Evolutionary conservation across 2,888 invertebrate genomes (phyloP).

Genomic region (Microctonus brassicae): DNA sequence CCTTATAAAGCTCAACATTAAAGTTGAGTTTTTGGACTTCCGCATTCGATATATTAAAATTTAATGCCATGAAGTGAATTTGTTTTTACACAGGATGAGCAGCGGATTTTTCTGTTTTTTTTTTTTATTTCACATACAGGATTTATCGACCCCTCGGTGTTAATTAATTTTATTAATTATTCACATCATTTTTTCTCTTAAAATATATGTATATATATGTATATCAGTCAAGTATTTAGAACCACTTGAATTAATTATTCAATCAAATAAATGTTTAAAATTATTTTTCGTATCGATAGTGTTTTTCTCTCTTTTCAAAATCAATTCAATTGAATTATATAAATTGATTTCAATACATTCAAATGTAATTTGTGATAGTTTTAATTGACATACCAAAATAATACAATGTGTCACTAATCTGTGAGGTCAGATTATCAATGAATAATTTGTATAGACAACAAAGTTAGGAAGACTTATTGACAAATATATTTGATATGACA

Average conservation of each 20-base stretch:
- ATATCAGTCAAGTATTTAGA: conserved; percentile 5
- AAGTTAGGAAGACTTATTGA: conserved; percentile 22
- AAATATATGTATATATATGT: too few species aligned
- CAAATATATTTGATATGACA: conserved; percentile 22
- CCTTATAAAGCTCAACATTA: conserved; percentile 19
- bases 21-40: conserved; percentile 2
- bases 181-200: neutral
- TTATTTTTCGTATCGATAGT: neutral
- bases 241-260: neutral
- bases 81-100: conserved; percentile 33
- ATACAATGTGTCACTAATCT: neutral
- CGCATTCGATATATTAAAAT: conserved; percentile 29
- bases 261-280: neutral
- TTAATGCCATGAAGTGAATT: conserved; percentile 35
- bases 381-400: neutral
- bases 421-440: neutral
- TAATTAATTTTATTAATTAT: conserved; percentile 37
- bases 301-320: neutral
- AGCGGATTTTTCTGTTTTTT: conserved; percentile 14
- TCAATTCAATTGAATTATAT: neutral
- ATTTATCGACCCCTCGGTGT: conserved; percentile 35
- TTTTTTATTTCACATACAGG: neutral
- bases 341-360: neutral
- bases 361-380: neutral
- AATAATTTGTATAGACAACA: neutral